Percentiles rank a stretch among this genome's conserved stretches.
These are phyloP conservation scores for Microcebus murinus DNA, from an alignment of 2,113 vertebrate species.

Conservation along the genomic window DNA sequence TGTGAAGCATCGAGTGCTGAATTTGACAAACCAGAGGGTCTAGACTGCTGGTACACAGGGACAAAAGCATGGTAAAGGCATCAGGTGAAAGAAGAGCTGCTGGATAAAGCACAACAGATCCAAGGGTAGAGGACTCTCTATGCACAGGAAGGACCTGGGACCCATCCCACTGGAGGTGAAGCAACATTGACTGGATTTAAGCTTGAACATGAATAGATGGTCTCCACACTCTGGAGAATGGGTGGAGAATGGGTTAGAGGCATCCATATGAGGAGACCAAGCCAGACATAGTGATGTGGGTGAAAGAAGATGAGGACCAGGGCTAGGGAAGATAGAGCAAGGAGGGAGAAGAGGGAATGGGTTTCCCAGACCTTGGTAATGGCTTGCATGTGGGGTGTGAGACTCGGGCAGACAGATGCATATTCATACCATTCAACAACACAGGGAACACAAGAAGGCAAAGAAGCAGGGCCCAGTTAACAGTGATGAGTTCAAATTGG, in stretches of 20 bases:
- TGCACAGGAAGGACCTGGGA: background rate
- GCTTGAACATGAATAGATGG: background rate
- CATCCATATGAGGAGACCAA: background rate
- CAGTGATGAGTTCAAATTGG: background rate
- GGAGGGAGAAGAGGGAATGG: background rate
- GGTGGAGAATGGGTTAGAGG: background rate
- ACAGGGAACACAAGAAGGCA: background rate
- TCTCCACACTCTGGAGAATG: background rate
- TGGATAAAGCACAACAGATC: background rate
- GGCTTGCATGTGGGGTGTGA: background rate
- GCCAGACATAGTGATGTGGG: background rate
- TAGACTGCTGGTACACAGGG: background rate
- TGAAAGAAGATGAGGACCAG: background rate
- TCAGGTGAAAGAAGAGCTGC: background rate
- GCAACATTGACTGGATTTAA: background rate
- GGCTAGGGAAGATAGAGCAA: background rate
- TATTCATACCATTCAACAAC: background rate
- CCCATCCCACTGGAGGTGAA: background rate
- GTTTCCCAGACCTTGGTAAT: background rate
- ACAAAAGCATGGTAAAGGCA: background rate
- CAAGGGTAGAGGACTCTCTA: background rate
- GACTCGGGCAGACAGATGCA: background rate
- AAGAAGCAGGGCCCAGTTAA: background rate
- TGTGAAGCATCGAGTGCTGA: background rate
- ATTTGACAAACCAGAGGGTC: background rate